These are phyloP conservation scores for Lutra lutra DNA, from an alignment of 2,797 vertebrate genomes.

Conservation along the genomic window DNA sequence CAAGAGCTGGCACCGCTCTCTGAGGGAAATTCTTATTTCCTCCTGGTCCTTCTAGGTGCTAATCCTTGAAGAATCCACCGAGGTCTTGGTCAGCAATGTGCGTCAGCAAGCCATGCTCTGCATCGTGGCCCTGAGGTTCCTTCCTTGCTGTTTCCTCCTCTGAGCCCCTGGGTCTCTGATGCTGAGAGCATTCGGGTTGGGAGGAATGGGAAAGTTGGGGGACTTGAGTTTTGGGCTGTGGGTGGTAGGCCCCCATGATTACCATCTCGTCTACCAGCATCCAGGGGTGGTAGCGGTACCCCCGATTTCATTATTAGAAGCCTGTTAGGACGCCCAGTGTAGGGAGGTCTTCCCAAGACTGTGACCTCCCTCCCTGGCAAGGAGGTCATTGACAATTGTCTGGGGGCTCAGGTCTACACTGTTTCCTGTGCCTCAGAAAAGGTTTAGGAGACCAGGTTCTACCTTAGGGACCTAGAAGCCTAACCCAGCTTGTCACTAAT, in stretches of 20 bases:
- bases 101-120: constrained; percentile 71
- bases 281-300: too few relatives aligned
- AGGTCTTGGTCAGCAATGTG: constrained; percentile 21
- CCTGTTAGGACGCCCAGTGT: background rate
- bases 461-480: background rate
- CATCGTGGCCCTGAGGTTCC: constrained; percentile 72
- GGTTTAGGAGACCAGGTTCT: too few relatives aligned
- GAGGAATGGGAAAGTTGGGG: background rate
- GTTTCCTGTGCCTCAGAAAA: background rate
- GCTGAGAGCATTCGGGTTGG: background rate
- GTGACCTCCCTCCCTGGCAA: background rate
- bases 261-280: background rate
- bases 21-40: background rate
- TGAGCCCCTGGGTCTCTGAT: background rate
- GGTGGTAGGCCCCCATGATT: background rate
- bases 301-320: background rate
- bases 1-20: background rate
- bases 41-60: constrained; percentile 47
- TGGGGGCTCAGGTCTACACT: background rate
- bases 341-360: background rate
- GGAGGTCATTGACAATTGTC: background rate
- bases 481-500: background rate
- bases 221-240: background rate
- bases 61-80: constrained; percentile 50
- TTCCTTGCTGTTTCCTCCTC: background rate